Evolutionary conservation across 1,140 invertebrate species (phyloP), one percentile per base, ranked within the genome.

Genomic region (Euura saliciscinereae): DNA sequence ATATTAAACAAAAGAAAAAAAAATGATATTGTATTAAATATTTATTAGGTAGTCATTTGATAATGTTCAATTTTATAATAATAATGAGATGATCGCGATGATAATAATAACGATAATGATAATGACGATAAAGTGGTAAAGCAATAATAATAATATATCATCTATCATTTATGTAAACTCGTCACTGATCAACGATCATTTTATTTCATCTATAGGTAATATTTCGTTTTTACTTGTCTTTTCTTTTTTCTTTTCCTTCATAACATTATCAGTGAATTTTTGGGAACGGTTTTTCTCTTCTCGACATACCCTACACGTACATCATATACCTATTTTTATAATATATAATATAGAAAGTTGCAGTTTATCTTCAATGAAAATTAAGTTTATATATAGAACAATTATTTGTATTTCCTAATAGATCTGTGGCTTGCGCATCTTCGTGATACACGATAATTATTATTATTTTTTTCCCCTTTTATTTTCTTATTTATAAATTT

Each of bases 371-470:
- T 67, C 0, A 28, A n/a, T 43, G 8, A 43, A 67, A 67, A 43
- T 67, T 43, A 67, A 4, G 44, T 42, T 71, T 69, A 66, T 28
- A 28, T 28, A 28, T 75, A 76, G 76, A 77, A 78, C 76, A 73
- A 68, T 72, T 70, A 72, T 78, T 78, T 77, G 67, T 76, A 79
- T 78, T 70, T 75, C 73, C 78, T 80, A 82, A 79, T 79, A 79
- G 70, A 71, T 68, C 59, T 51, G 42, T 43, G 28, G 44, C 13
- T 43, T 10, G 6, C n/a, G 11, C 66, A 42, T 11, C 8, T 59
- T 10, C 13, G 11, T 42, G 11, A 70, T 11, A 45, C 28, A 13
- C 45, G 74, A 70, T 44, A 8, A 67, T 67, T 28, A 42, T 8
- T 8, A 67, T 42, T 28, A 4, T 67, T 28, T 67, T 7, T n/a